Conservation (phyloP, 2,888 invertebrate species). For the Lepidochitona cinerea region DNA sequence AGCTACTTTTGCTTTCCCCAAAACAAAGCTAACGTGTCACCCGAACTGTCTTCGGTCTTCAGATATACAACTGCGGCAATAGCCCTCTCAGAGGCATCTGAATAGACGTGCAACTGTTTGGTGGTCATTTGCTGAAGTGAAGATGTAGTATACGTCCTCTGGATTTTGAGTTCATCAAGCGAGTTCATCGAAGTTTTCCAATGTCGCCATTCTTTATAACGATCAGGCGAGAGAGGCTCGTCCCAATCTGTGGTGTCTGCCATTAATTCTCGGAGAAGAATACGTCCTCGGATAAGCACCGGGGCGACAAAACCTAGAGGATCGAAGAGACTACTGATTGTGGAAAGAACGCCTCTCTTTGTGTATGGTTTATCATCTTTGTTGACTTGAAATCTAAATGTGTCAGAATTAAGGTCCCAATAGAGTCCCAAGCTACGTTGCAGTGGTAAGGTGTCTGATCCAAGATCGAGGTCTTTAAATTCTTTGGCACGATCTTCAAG, state of each 20-base stretch:
- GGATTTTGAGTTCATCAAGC: too few relatives aligned
- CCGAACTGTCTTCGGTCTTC: too few relatives aligned
- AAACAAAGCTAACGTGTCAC: too few relatives aligned
- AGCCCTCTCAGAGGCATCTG: too few relatives aligned
- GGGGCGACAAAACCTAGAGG: conserved; percentile 22
- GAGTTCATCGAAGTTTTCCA: too few relatives aligned
- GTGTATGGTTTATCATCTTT: conserved; percentile 10
- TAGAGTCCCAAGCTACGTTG: conserved; percentile 6
- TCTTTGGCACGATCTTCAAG: background rate
- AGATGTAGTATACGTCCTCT: too few relatives aligned
- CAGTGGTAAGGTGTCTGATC: background rate
- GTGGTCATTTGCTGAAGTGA: too few relatives aligned
- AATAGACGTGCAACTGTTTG: too few relatives aligned
- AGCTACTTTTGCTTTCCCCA: too few relatives aligned
- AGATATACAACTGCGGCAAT: too few relatives aligned
- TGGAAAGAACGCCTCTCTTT: conserved; percentile 20
- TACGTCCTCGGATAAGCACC: conserved; percentile 14
- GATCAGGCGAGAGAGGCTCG: conserved; percentile 11
- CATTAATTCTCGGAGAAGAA: conserved; percentile 13
- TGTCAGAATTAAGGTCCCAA: conserved; percentile 2
- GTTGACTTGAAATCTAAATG: background rate
- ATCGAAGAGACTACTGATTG: conserved; percentile 21
- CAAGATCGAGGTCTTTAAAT: background rate
- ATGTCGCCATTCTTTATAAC: conserved; percentile 7
- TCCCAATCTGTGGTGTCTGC: conserved; percentile 12